Base-by-base conservation (phyloP, 1,140 invertebrate species). In the Calliopsis andreniformis region DNA sequence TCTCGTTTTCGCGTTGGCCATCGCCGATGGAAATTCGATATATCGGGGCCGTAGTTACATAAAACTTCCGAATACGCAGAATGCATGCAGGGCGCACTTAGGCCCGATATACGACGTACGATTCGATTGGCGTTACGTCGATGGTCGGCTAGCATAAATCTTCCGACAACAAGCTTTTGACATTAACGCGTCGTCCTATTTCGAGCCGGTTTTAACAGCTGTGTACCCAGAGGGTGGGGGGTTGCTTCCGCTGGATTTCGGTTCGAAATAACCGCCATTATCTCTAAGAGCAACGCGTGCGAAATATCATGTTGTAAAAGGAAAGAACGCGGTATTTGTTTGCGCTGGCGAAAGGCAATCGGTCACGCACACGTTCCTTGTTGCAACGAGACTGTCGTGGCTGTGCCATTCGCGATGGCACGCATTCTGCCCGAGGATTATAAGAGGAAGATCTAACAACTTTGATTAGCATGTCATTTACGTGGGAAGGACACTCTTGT, bases 161-260 rank as follows among this genome's bases (percentile, higher is more conserved):
- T 62, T 35, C 30, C n/a, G 45, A 25, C 69, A 76, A 79, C 77
- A 51, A 79, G 77, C 56, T 45, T 62, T 62, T 18, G 77, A 79
- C 77, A 47, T 76, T 79, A 68, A 79, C 71, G 25, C 55, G 62
- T 79, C 64, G 61, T 76, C 71, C 77, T 79, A 79, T 79, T 79
- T 79, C 45, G 35, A 75, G 77, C 62, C 39, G 35, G 35, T 39
- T 62, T 62, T 58, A 77, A 43, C 75, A 62, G 67, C 45, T 45
- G 14, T 6, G 2, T 18, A 7, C 35, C 49, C 23, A 51, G 69
- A 67, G 51, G 35, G 39, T 39, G 69, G 76, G 55, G 45, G 30
- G 25, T 53, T 68, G 14, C 30, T 55, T 43, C 51, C 39, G 71
- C 58, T 49, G 23, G 43, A 32, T 45, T 67, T 75, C 30, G 23